Percentiles rank a stretch among this genome's conserved stretches.
Evolutionary conservation across 2,888 invertebrate genomes (phyloP).

Genomic region (Sminthurinus aureus): DNA sequence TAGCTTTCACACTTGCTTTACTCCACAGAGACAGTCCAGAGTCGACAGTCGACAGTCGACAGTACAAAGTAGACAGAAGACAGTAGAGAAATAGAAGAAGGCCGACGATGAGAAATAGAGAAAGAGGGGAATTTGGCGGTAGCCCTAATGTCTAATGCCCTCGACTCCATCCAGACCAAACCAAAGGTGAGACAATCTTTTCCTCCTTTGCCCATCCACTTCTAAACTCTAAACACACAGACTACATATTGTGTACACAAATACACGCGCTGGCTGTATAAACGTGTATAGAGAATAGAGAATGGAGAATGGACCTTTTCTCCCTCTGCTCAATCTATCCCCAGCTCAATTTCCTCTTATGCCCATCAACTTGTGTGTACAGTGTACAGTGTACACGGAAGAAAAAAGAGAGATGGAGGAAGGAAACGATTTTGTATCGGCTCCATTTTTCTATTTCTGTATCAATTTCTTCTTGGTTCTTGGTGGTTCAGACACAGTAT

Average conservation of each 20-base stretch:
- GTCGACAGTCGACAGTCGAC: not conserved
- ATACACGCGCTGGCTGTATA: not conserved
- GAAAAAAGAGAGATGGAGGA: not conserved
- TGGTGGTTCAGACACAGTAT: conserved; percentile 15
- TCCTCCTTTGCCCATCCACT: not conserved
- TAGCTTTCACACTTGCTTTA: conserved; percentile 37
- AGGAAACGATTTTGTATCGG: not conserved
- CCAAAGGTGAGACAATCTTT: conserved; percentile 35
- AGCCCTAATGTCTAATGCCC: conserved; percentile 33
- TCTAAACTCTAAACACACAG: not conserved
- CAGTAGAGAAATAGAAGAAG: conserved; percentile 20
- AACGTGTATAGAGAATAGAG: not conserved
- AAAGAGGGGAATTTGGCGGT: conserved; percentile 35
- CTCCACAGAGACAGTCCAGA: not conserved
- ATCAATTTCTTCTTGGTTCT: not conserved
- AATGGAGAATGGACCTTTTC: not conserved
- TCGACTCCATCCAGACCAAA: not conserved
- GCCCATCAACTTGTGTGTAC: not conserved
- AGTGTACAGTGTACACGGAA: not conserved
- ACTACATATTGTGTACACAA: not conserved
- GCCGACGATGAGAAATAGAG: too few relatives aligned
- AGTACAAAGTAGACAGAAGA: conserved; percentile 8
- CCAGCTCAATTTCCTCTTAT: not conserved
- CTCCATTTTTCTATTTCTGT: not conserved
- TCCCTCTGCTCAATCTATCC: not conserved